Evolutionary conservation across 2,113 vertebrate species (phyloP).

Genomic region (Podarcis cretensis): DNA sequence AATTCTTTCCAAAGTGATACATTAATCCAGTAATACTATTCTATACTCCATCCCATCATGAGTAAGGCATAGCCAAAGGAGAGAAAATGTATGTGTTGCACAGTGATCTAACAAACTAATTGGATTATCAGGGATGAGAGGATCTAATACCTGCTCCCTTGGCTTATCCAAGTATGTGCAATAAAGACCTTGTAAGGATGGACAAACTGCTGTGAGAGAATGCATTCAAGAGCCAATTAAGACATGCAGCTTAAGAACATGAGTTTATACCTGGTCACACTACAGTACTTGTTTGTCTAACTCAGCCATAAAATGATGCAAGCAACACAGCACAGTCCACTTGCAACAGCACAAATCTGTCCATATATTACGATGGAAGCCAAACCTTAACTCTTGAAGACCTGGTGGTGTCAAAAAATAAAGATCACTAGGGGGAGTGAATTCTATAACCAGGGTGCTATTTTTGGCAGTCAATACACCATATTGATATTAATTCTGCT

Average conservation of each 20-base stretch:
- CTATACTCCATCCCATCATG: background rate
- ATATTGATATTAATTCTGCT: background rate
- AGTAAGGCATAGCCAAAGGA: conserved; percentile 22
- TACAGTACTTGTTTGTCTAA: background rate
- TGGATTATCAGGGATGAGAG: conserved; percentile 37
- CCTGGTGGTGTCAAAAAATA: no score
- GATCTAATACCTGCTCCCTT: conserved; percentile 45
- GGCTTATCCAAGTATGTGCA: conserved; percentile 32
- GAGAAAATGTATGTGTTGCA: background rate
- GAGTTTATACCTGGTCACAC: background rate
- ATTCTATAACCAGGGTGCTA: no score
- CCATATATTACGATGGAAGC: no score
- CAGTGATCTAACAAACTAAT: conserved; percentile 57
- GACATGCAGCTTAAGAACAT: conserved; percentile 8
- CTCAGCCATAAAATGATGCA: no score
- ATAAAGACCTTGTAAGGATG: conserved; percentile 14
- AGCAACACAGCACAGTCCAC: no score
- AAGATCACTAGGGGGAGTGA: no score
- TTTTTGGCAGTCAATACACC: background rate
- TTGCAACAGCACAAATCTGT: no score
- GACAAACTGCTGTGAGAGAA: conserved; percentile 33
- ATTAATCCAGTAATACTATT: conserved; percentile 38
- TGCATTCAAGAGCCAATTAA: conserved; percentile 40
- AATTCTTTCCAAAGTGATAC: conserved; percentile 32
- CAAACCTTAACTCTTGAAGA: no score